phyloP scores from a whole-genome alignment of 2,113 vertebrate genomes.

The Nibea coibor region DNA sequence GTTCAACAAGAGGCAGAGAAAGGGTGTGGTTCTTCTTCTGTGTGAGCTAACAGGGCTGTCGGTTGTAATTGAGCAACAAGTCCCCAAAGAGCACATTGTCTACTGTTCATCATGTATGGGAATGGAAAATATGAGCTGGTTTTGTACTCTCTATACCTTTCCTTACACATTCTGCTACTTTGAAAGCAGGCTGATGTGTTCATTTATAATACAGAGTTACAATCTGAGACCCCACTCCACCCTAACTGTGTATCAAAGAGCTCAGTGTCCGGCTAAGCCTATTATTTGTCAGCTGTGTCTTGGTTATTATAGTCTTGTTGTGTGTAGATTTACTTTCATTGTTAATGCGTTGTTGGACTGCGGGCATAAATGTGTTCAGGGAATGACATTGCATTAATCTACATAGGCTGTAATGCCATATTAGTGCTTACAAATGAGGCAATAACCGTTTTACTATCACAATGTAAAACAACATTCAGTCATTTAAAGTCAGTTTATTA shows the following conservation, averaged over 20 bases:
- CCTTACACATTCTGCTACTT: not conserved
- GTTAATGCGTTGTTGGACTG: constrained; percentile 2
- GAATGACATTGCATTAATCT: not conserved
- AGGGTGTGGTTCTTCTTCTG: constrained; percentile 62
- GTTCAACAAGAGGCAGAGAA: constrained; percentile 16
- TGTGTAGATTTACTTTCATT: constrained; percentile 32
- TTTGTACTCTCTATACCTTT: not conserved
- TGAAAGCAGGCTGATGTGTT: not conserved
- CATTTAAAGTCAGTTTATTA: not conserved
- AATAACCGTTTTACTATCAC: not conserved
- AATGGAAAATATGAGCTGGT: constrained; percentile 14
- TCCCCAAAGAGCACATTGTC: constrained; percentile 41
- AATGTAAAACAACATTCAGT: not conserved
- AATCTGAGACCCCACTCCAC: constrained; percentile 8
- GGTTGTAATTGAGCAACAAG: constrained; percentile 43
- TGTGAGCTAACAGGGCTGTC: constrained; percentile 37
- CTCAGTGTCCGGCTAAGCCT: constrained; percentile 59
- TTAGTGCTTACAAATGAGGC: not conserved
- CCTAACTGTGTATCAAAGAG: constrained; percentile 29
- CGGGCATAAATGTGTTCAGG: not conserved
- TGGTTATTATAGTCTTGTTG: constrained; percentile 34
- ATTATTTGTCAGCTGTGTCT: constrained; percentile 66
- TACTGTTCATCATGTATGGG: constrained; percentile 2
- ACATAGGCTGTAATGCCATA: not conserved
- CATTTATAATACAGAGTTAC: not conserved